Evolutionary conservation across 2,113 vertebrate genomes (phyloP).

Genomic region (Leptosomus discolor): DNA sequence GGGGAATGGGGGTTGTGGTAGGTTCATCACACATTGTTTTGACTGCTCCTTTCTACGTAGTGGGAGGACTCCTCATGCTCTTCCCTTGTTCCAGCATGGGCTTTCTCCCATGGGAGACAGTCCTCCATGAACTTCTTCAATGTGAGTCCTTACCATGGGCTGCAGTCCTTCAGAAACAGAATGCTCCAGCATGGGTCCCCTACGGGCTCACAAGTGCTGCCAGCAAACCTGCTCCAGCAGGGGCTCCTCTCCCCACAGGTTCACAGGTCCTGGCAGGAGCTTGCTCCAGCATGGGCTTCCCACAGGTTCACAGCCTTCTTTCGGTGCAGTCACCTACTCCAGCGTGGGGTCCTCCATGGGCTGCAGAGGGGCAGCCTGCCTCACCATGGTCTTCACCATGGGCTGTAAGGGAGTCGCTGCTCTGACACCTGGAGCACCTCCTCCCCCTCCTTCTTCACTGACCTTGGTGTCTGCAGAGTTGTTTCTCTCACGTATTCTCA

Average conservation of each 20-base stretch:
- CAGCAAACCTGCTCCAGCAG: background rate
- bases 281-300: background rate
- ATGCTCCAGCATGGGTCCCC: background rate
- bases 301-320: background rate
- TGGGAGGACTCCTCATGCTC: background rate
- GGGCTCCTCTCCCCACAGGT: background rate
- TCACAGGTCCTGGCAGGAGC: background rate
- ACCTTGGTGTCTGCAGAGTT: background rate
- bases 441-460: background rate
- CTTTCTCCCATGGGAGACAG: too few species aligned
- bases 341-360: too few species aligned
- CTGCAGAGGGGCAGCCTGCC: background rate
- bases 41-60: background rate
- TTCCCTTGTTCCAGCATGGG: rapidly evolving
- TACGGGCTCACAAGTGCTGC: background rate
- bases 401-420: too few species aligned
- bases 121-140: background rate
- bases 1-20: background rate
- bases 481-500: background rate
- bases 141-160: background rate
- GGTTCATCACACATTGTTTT: rapidly evolving
- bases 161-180: background rate
- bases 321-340: background rate
- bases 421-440: rapidly evolving
- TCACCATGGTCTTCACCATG: background rate